Evolutionary conservation across 2,113 vertebrate species (phyloP), one percentile per base, ranked within the genome.

Genomic region (Choloepus hoffmanni): DNA sequence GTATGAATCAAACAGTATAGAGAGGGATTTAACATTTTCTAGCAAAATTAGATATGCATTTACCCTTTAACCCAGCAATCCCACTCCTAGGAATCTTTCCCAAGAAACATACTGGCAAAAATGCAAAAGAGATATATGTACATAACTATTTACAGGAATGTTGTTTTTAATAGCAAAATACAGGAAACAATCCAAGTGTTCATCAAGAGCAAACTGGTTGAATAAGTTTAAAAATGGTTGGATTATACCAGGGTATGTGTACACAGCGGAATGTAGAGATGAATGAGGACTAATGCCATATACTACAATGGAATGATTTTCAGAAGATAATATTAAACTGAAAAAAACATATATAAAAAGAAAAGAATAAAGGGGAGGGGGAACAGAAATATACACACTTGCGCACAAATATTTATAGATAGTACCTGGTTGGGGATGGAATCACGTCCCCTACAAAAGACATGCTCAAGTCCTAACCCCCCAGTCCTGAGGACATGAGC

Each of bases 311-410:
- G 55, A 11, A 33, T 21, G 19, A 48, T 28, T 67, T 72, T 58
- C 65, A 78, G 26, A 30, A 36, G 36, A 24, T 4, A 8, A 3
- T 10, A 30, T 53, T 21, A 53, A 86, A 30, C 30, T 26, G 19
- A 19, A 60, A 63, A 8, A 60, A 28, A 33, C 72, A 10, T 2
- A 60, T 53, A 21, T 60, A 11, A 2, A 15, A 13, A 67, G 5
- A 65, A 12, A 36, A 40, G 11, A 74, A 5, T 9, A 14, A 21
- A 7, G 28, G 11, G 4, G 23, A 7, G 7, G 2, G 33, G 12
- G 24, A 11, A 2, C 0, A 2, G 1, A 67, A 19, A 3, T 4
- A 2, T 0, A 2, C 13, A 14, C 5, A 23, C 21, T 1, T 10
- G 16, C 10, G 16, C 26, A n/a, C 14, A 33, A 7, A 4, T 33